These are phyloP conservation scores for Drosophila demipolita DNA, from an alignment of 2,888 invertebrate species.

Conservation along the genomic window DNA sequence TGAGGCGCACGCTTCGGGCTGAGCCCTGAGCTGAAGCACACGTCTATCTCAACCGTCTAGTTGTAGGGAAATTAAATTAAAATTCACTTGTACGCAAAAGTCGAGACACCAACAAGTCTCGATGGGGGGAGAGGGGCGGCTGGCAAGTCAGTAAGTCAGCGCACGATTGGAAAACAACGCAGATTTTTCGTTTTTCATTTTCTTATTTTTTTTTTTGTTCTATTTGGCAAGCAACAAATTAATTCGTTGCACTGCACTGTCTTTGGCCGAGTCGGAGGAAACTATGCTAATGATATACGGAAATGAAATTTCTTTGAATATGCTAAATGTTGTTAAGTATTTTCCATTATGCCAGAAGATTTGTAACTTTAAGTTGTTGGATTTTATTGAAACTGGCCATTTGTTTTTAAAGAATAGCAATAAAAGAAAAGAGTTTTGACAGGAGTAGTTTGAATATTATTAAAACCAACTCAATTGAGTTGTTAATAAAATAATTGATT, in stretches of 20 bases:
- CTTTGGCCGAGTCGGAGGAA: slow-evolving; percentile 43
- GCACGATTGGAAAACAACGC: slow-evolving; percentile 71
- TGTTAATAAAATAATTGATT: background rate
- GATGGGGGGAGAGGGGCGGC: background rate
- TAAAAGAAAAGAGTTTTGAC: background rate
- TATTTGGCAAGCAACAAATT: slow-evolving; percentile 63
- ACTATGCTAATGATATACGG: slow-evolving; percentile 76
- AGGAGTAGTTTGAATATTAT: background rate
- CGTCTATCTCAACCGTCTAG: slow-evolving; percentile 76
- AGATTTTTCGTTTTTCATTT: slow-evolving; percentile 63
- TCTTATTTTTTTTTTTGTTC: slow-evolving; percentile 7
- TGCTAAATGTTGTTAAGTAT: slow-evolving; percentile 47
- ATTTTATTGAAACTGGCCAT: background rate
- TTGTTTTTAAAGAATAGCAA: background rate
- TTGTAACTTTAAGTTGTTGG: background rate
- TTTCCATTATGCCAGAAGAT: slow-evolving; percentile 29
- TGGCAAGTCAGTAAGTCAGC: slow-evolving; percentile 68
- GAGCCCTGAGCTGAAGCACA: slow-evolving; percentile 66
- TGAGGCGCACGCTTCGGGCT: slow-evolving; percentile 23
- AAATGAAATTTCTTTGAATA: slow-evolving; percentile 51
- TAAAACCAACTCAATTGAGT: background rate
- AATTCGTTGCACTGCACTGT: slow-evolving; percentile 67
- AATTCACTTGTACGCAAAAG: slow-evolving; percentile 77
- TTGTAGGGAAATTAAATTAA: slow-evolving; percentile 79
- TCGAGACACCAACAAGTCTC: slow-evolving; percentile 42